Conservation (phyloP, 2,888 invertebrate species). For the Coleophora deauratella region DNA sequence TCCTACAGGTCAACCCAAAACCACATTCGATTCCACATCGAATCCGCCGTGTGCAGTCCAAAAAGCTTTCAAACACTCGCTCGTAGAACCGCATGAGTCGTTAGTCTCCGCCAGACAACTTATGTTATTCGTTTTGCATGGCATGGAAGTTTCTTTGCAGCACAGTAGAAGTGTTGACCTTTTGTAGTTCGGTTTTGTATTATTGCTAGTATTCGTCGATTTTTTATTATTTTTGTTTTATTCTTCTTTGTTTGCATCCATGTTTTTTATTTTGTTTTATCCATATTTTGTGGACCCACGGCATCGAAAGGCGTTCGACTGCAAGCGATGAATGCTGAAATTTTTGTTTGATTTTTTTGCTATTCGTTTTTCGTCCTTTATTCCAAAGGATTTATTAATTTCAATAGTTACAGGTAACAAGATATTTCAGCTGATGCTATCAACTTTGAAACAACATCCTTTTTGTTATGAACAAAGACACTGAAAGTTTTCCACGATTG, state of each 20-base stretch:
- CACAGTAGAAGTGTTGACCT: slow-evolving; percentile 32
- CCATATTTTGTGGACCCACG: slow-evolving; percentile 31
- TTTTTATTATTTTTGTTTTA: slow-evolving; percentile 32
- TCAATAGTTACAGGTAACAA: no score
- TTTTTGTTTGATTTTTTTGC: no score
- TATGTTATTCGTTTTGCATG: slow-evolving; percentile 47
- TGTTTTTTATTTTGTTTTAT: slow-evolving; percentile 38
- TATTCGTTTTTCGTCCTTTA: no score
- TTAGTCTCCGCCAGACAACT: slow-evolving; percentile 27
- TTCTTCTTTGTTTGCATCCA: slow-evolving; percentile 36
- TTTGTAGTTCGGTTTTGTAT: slow-evolving; percentile 38
- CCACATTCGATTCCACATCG: slow-evolving; percentile 37
- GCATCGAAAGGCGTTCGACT: slow-evolving; percentile 25
- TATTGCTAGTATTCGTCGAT: slow-evolving; percentile 44
- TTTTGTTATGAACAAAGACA: background rate
- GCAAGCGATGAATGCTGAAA: no score
- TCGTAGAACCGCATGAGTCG: slow-evolving; percentile 36
- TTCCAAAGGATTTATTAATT: no score
- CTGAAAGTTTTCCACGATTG: slow-evolving; percentile 23
- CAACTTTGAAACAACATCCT: no score
- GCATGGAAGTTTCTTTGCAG: slow-evolving; percentile 58
- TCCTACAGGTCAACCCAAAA: slow-evolving; percentile 85
- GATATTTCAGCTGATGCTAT: no score
- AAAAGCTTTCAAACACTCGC: slow-evolving; percentile 25
- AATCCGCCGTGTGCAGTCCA: slow-evolving; percentile 15